A percentile compares a stretch with the other conserved stretches of the same genome.
Evolutionary conservation across 2,113 vertebrate species (phyloP).

Genomic region (Solea senegalensis): DNA sequence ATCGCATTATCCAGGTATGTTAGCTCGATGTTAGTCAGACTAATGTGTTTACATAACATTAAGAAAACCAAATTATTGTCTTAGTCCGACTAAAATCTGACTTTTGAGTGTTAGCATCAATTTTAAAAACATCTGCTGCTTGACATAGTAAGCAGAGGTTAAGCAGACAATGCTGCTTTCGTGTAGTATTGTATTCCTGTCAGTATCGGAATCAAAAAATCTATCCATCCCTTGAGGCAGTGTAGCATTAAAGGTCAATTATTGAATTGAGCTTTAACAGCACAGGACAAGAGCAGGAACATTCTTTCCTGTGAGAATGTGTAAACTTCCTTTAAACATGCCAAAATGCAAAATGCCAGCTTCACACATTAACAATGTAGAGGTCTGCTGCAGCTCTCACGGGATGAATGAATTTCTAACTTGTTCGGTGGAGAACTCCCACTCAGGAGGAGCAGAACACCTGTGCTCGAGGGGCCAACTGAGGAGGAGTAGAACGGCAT

Average conservation of each 20-base stretch:
- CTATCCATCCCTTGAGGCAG: not conserved
- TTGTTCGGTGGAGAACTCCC: conserved; percentile 49
- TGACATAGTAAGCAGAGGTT: too few relatives aligned
- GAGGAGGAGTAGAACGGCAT: conserved; percentile 46
- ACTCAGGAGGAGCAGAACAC: conserved; percentile 46
- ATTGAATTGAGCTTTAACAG: too few relatives aligned
- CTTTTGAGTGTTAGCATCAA: too few relatives aligned
- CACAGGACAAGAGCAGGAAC: conserved; percentile 23
- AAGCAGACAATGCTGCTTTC: too few relatives aligned
- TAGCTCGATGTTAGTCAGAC: too few relatives aligned
- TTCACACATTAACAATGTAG: conserved; percentile 1
- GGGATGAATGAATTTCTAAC: conserved; percentile 56
- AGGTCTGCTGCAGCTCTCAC: conserved; percentile 4
- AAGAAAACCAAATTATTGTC: too few relatives aligned
- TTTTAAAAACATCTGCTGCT: too few relatives aligned
- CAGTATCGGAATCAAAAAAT: too few relatives aligned
- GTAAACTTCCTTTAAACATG: not conserved
- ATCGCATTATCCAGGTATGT: too few relatives aligned
- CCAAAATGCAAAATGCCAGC: conserved; percentile 10
- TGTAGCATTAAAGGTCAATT: conserved; percentile 16
- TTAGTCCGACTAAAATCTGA: too few relatives aligned
- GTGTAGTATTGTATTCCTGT: too few relatives aligned
- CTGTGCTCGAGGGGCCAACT: conserved; percentile 32
- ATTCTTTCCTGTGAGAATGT: not conserved
- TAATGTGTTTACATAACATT: too few relatives aligned